Base-by-base conservation (phyloP, 2,113 vertebrate genomes). In the Passerina amoena region DNA sequence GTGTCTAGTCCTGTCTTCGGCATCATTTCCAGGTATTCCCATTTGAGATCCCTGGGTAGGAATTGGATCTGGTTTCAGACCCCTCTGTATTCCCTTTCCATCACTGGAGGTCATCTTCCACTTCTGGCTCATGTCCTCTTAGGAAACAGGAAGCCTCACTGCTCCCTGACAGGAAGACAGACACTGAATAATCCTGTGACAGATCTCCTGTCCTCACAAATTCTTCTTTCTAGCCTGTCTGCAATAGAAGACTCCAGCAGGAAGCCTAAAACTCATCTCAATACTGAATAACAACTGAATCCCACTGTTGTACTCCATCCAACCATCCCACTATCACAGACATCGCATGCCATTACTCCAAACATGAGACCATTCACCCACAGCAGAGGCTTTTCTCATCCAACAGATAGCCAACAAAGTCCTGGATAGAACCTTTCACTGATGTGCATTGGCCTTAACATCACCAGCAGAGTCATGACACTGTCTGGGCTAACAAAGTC, bases 41-140 rank as follows among this genome's bases (percentile, higher is more conserved):
- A 13, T 42, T 4, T 63, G 28, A 63, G 11, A 28, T n/a, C 7
- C 27, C 12, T 40, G 14, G 5, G 1, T 57, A 61, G n/a, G 22
- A 12, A 8, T 22, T 75, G 16, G 54, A 61, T 31, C 9, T 10
- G 9, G 10, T 78, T 88, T 82, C 31, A 82, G 47, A 75, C 3
- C 5, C 14, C 16, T 33, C 0, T 27, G n/a, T 24, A 51, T 2
- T 4, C 12, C 6, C 2, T 65, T 4, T 51, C 20, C 24, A 56
- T 48, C 56, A 61, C 17, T 44, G 22, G 9, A 8, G 4, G 13
- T 61, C 11, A 78, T 12, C 6, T 28, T 77, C 27, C 7, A 38
- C 19, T 51, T 77, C 35, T 47, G 35, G 5, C 14, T 91, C 35
- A 64, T 16, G 13, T 75, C 44, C 30, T 65, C 9, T 53, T 35